A percentile compares a stretch with the other conserved stretches of the same genome.
These are phyloP conservation scores for Cyprinodon brontotheroides DNA, from an alignment of 2,113 vertebrate genomes.

Conservation along the genomic window DNA sequence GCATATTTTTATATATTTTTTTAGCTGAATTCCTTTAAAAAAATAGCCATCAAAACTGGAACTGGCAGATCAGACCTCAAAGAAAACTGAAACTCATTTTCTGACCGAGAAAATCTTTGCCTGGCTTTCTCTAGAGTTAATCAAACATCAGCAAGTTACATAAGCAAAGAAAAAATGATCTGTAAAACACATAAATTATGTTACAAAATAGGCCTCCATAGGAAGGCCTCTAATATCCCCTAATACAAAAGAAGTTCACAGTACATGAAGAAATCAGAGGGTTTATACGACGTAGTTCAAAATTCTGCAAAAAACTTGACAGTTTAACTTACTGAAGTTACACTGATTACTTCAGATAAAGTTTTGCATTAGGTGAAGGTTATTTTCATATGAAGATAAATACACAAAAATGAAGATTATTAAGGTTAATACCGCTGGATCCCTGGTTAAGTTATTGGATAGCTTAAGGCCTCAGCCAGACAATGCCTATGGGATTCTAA, in stretches of 20 bases:
- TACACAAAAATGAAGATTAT: neutral
- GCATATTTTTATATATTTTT: neutral
- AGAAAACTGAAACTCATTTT: neutral
- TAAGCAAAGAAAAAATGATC: neutral
- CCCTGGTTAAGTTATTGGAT: conserved; percentile 22
- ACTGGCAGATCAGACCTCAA: neutral
- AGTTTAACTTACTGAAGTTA: neutral
- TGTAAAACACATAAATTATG: neutral
- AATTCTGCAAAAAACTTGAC: neutral
- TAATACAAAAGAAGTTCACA: neutral
- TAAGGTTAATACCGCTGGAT: conserved; percentile 13
- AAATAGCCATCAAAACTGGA: neutral
- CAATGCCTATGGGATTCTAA: conserved; percentile 44
- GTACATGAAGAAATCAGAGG: neutral
- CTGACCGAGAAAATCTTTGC: too few species aligned
- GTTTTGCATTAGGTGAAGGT: neutral
- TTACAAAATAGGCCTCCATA: neutral
- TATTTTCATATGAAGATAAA: neutral
- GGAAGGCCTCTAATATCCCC: neutral
- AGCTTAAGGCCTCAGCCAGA: conserved; percentile 2
- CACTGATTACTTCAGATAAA: neutral
- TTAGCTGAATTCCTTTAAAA: neutral
- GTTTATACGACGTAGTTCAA: too few species aligned
- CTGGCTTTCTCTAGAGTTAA: too few species aligned
- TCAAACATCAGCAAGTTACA: too few species aligned